Evolutionary conservation across 2,113 vertebrate species (phyloP).

Genomic region (Ceyx cyanopectus): DNA sequence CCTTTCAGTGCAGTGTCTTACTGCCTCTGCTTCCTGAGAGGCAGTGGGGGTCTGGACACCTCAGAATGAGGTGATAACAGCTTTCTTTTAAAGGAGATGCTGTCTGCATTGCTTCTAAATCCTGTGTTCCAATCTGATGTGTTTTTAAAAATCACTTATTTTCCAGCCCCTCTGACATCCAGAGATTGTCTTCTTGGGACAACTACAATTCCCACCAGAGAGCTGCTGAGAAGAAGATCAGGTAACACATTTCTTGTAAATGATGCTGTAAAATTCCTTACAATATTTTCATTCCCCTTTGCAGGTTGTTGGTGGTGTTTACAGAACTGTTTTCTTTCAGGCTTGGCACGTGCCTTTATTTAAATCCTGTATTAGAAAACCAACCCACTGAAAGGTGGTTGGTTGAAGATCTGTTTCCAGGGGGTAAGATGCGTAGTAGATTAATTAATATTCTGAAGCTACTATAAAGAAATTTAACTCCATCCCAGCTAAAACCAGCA

Average conservation of each 20-base stretch:
- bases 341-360: background rate
- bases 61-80: background rate
- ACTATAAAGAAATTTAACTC: background rate
- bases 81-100: background rate
- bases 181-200: conserved; percentile 77
- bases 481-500: background rate
- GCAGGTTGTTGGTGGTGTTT: accelerated
- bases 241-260: conserved; percentile 55
- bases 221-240: conserved; percentile 77
- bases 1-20: background rate
- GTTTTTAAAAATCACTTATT: background rate
- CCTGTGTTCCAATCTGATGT: accelerated
- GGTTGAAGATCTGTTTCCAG: background rate
- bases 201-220: conserved; percentile 76
- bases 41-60: background rate
- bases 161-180: conserved; percentile 48
- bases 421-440: background rate
- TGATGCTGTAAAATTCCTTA: background rate
- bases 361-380: background rate
- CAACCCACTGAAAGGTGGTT: background rate
- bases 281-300: background rate
- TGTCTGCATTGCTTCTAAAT: background rate
- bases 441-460: background rate
- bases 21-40: background rate
- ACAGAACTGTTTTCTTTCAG: background rate